Base-by-base conservation (phyloP, 1,140 invertebrate genomes). In the Augochlora pura region DNA sequence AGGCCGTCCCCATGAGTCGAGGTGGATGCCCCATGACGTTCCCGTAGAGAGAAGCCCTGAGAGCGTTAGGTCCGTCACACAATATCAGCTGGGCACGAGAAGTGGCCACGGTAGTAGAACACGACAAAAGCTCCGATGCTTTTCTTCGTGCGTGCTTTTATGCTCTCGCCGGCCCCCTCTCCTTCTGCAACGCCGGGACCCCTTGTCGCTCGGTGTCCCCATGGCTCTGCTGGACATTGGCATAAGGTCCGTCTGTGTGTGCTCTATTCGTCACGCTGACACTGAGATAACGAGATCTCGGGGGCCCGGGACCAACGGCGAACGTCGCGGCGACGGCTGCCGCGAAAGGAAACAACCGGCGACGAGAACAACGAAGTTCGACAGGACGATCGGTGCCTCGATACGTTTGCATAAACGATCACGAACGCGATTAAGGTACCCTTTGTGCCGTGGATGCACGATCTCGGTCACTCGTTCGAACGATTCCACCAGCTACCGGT, bases 81-180 rank as follows among this genome's bases (percentile, higher is more conserved):
- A 77, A 81, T 87, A 80, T 67, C 60, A 54, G 80, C 38, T 69
- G 60, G 86, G 85, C 83, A 14, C 10, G 42, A 46, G 60, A 81
- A 69, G 42, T 77, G 76, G 67, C 82, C 74, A 81, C 89, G 87
- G 86, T 85, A 87, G 86, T 85, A 87, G 90, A 88, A 91, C 89
- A 91, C 91, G 87, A 92, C 90, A 86, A 86, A 80, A 92, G 91
- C 90, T 88, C 86, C 84, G 59, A 79, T 86, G 88, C 87, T 91
- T 93, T 92, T 92, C 89, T 90, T 89, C 89, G 88, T 83, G 60
- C 90, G 84, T 82, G 90, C 91, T 93, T 93, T 93, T 93, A 92
- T 92, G 92, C 90, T 93, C 90, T 92, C 89, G 89, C 85, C 82
- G 83, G 82, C 49, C 87, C 88, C 90, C 72, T 32, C 78, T 21